Evolutionary conservation across 2,797 vertebrate genomes (phyloP).

Genomic region (Stomatorhinus walkeri): DNA sequence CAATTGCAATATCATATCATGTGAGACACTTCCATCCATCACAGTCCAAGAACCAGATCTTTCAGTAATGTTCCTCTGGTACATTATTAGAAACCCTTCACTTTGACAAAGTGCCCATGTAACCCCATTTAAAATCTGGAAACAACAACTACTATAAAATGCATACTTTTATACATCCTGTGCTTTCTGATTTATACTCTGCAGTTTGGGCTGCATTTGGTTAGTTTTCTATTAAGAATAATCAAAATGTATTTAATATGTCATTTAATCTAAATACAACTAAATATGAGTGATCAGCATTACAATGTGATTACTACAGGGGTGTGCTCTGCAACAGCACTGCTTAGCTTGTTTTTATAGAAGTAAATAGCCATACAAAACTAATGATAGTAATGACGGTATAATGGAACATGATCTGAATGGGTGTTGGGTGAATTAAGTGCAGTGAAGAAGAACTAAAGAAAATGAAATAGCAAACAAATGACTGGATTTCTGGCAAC

Average conservation of each 20-base stretch:
- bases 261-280: background rate
- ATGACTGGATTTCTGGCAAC: background rate
- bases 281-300: background rate
- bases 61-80: conserved; percentile 29
- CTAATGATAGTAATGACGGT: background rate
- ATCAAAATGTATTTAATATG: background rate
- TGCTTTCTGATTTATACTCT: background rate
- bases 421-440: background rate
- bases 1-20: conserved; percentile 35
- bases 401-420: background rate
- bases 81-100: conserved; percentile 54
- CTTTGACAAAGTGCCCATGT: conserved; percentile 51
- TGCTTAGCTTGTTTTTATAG: background rate
- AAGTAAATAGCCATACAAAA: background rate
- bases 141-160: background rate
- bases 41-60: conserved; percentile 15
- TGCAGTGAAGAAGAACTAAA: background rate
- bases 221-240: background rate
- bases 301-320: background rate
- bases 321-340: background rate
- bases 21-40: conserved; percentile 53
- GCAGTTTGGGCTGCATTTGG: background rate
- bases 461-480: background rate
- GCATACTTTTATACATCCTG: background rate
- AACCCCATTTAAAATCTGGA: conserved; percentile 16